phyloP scores from a whole-genome alignment of 2,797 vertebrate species.

The Hapalemur alaotrensis region DNA sequence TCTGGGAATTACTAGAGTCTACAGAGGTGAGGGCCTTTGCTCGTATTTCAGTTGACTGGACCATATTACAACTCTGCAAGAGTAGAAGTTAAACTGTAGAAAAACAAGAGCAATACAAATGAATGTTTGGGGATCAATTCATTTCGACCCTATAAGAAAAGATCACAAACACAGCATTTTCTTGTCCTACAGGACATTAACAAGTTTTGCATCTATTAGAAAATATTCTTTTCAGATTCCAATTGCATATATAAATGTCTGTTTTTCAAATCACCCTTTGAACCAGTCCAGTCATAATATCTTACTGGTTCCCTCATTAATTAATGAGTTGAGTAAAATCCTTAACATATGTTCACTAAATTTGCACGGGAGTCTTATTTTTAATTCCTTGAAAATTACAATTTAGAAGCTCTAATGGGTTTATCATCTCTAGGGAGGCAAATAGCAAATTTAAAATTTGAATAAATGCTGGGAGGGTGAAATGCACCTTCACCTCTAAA shows the following conservation, averaged over 20 bases:
- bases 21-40: background rate
- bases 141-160: background rate
- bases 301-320: background rate
- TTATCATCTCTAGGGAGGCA: background rate
- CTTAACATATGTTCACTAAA: background rate
- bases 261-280: background rate
- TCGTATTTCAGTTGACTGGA: background rate
- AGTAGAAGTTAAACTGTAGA: background rate
- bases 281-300: background rate
- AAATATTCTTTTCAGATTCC: background rate
- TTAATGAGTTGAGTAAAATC: background rate
- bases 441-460: slow-evolving; percentile 1
- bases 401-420: background rate
- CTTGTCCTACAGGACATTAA: background rate
- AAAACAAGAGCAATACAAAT: background rate
- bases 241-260: background rate
- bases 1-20: background rate
- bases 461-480: background rate
- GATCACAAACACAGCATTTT: background rate
- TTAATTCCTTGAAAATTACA: slow-evolving; percentile 14
- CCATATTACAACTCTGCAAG: background rate
- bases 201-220: background rate
- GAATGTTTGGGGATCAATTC: background rate
- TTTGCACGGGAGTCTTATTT: background rate
- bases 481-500: background rate